Evolutionary conservation across 2,797 vertebrate species (phyloP), one percentile per base, ranked within the genome.

Genomic region (Threskiornis aethiopicus): DNA sequence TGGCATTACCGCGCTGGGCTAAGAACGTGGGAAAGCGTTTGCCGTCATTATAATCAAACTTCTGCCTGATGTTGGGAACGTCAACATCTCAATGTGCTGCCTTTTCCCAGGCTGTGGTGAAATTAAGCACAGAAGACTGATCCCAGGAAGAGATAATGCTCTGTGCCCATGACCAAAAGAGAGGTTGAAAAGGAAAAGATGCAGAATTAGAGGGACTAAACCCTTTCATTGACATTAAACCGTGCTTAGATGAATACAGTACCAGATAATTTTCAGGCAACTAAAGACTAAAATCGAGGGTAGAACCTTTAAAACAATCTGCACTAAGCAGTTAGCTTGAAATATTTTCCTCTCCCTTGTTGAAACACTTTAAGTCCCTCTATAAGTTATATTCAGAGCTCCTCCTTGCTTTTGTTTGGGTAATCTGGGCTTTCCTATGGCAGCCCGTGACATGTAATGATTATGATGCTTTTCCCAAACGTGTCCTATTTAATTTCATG

Each of bases 21-120:
- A 75, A 67, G 97, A 96, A 98, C 96, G 98, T 98, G 98, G 98
- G 98, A 98, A 98, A 98, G 97, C 95, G 54, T 95, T 94, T 41
- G 96, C 93, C 89, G 46, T 87, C 97, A 95, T 98, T 98, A 96
- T 97, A 87, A 96, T 91, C 97, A 75, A 88, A 78, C 97, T 96
- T 78, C 95, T 95, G 97, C 97, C 97, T 89, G 97, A 94, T 84
- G 96, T 94, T 70, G 96, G 93, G 96, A 97, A 92, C 49, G 35
- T 89, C 95, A 58, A 70, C 90, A 82, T 87, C 96, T 97, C 98
- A 97, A 97, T 97, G 96, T 96, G 97, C 97, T 95, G 98, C 96
- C 96, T 97, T 98, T 98, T 97, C 98, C 97, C 97, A 98, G 98
- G 97, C 96, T 55, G 91, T 1, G 35, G 39, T n/a, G 67, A 94